Evolutionary conservation across 2,113 vertebrate genomes (phyloP).

Genomic region (cattle (Bos taurus)): DNA sequence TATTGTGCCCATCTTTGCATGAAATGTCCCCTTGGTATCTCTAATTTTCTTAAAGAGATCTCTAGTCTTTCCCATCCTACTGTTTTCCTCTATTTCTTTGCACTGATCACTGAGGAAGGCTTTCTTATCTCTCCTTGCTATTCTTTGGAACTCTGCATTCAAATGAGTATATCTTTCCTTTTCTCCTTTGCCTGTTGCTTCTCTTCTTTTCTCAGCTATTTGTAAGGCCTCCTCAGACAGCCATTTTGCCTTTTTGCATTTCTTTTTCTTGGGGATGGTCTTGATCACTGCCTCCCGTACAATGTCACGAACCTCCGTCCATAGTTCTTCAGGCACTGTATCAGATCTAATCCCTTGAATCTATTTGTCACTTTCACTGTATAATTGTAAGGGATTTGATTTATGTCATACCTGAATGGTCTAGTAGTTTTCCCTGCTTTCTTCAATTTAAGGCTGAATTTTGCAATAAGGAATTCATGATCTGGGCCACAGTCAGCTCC

Average conservation of each 20-base stretch:
- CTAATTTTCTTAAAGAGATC: background rate
- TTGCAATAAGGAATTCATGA: background rate
- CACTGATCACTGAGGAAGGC: background rate
- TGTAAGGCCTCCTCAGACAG: background rate
- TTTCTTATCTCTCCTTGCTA: background rate
- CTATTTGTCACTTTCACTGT: background rate
- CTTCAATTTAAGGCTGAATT: background rate
- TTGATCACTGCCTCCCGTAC: background rate
- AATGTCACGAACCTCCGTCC: background rate
- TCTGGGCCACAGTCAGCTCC: background rate
- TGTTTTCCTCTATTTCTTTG: background rate
- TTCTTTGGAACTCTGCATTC: background rate
- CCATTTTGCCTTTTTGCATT: background rate
- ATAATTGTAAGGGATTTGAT: background rate
- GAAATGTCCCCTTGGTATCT: background rate
- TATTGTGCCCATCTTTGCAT: background rate
- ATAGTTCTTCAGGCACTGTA: background rate
- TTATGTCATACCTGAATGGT: background rate
- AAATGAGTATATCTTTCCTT: background rate
- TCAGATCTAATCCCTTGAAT: background rate
- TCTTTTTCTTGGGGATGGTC: background rate
- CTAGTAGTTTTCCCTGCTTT: background rate
- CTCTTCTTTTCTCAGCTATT: background rate
- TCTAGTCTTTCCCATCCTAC: background rate
- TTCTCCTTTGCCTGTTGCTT: background rate